A percentile compares a stretch with the other conserved stretches of the same genome.
Conservation (phyloP, 2,113 vertebrate species). For the Plectropomus leopardus region DNA sequence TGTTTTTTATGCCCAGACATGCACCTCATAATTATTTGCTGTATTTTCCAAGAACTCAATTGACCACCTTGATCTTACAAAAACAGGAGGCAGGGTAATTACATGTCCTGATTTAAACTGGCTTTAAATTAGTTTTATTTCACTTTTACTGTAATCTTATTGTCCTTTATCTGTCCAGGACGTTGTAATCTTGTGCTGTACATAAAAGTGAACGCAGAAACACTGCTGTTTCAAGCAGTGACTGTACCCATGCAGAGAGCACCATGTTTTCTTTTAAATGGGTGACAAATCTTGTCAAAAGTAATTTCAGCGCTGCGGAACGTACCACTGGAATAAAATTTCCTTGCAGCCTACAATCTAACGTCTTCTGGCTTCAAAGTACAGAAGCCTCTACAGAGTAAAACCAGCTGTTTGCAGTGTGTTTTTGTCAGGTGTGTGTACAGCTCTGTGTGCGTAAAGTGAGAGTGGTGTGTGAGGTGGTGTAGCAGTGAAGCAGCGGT, state of each 20-base stretch:
- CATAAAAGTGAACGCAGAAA: neutral
- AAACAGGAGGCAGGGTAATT: neutral
- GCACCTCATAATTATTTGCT: neutral
- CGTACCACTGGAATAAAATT: neutral
- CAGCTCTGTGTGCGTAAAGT: constrained; percentile 26
- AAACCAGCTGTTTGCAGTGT: constrained; percentile 61
- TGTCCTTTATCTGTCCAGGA: neutral
- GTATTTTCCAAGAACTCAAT: neutral
- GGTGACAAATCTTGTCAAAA: constrained; percentile 1
- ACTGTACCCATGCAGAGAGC: neutral
- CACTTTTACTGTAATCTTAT: neutral
- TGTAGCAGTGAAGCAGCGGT: constrained; percentile 68
- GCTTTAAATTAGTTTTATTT: constrained; percentile 25
- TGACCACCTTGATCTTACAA: neutral
- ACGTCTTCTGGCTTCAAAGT: constrained; percentile 16
- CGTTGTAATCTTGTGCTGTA: neutral
- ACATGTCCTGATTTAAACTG: neutral
- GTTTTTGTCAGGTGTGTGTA: constrained; percentile 46
- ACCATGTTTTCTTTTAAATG: constrained; percentile 16
- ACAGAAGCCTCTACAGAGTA: constrained; percentile 17
- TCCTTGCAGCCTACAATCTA: neutral
- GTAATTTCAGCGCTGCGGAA: constrained; percentile 2
- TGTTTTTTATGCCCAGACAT: neutral
- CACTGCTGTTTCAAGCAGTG: neutral
- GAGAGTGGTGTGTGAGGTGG: constrained; percentile 55